Evolutionary conservation across 2,888 invertebrate species (phyloP), one percentile per base, ranked within the genome.

Genomic region (Phrixothrix hirtus): DNA sequence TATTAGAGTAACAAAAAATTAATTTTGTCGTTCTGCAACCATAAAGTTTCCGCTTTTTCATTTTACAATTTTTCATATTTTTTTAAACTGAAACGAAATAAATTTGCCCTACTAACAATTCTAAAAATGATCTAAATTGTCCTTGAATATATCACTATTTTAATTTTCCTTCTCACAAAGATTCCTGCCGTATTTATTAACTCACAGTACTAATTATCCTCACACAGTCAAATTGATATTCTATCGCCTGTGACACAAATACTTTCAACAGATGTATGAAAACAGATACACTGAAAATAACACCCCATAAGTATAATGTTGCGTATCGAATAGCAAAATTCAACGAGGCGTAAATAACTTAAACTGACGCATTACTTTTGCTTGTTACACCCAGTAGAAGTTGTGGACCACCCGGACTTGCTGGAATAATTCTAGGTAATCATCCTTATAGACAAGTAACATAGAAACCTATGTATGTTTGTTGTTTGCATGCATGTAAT

Each of bases 291-390:
- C 46, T 42, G 55, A 52, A 53, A 55, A 48, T 46, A 54, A 60
- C 54, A 60, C 60, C 54, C 53, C 42, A 44, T 44, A 51, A 50
- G 53, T 57, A 61, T 59, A 61, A 57, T 31, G 50, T 61, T 61
- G 58, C 57, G 53, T 57, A 54, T 59, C 56, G 46, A 44, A 56
- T 49, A 43, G 54, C 48, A 32, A 43, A 42, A 21, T 31, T 41
- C 55, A 55, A 47, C 55, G 55, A 55, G 49, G 39, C 50, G 57
- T 46, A 55, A 55, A 41, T 59, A 59, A 59, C 41, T 15, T 32
- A 45, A 55, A 53, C 50, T 50, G 59, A 59, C 59, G 55, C 39
- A 38, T 44, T 50, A 44, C 57, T 52, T 55, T 52, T 55, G 57
- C 57, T 49, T 52, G 59, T 53, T 59, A 57, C 59, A 57, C 59